phyloP scores from a whole-genome alignment of 2,113 vertebrate genomes.

The Dasyornis broadbenti region DNA sequence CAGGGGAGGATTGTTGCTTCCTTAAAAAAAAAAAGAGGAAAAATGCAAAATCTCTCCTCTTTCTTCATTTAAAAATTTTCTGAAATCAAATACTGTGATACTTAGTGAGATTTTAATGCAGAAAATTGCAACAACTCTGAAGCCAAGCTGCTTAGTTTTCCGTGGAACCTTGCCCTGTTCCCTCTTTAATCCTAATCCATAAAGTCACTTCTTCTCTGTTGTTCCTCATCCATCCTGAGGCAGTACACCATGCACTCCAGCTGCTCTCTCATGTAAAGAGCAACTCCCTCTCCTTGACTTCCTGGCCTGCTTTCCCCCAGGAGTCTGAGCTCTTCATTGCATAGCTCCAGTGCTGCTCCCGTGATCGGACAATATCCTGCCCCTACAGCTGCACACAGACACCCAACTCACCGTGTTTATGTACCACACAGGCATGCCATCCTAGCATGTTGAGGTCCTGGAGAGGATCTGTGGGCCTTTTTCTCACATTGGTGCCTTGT shows the following conservation, averaged over 20 bases:
- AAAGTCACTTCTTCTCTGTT: fast-evolving
- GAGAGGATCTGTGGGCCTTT: background rate
- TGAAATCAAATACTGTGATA: background rate
- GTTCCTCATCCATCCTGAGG: background rate
- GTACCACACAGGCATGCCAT: too few relatives aligned
- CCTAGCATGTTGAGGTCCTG: background rate
- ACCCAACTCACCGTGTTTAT: fast-evolving
- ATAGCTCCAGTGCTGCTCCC: background rate
- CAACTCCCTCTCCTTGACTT: background rate
- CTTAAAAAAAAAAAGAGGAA: background rate
- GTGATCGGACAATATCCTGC: background rate
- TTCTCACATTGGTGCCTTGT: background rate
- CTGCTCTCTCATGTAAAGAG: background rate
- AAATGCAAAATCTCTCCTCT: background rate
- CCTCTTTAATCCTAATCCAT: background rate
- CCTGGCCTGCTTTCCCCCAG: background rate
- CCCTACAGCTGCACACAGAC: background rate
- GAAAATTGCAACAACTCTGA: background rate
- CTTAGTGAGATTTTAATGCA: background rate
- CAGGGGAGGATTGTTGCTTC: background rate
- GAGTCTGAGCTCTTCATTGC: background rate
- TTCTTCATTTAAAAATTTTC: background rate
- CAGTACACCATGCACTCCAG: background rate
- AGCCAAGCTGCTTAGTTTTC: background rate
- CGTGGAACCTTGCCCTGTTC: background rate